phyloP scores from a whole-genome alignment of 35 echinoderm and acorn worm species.

The Ophioderma brevispina region DNA sequence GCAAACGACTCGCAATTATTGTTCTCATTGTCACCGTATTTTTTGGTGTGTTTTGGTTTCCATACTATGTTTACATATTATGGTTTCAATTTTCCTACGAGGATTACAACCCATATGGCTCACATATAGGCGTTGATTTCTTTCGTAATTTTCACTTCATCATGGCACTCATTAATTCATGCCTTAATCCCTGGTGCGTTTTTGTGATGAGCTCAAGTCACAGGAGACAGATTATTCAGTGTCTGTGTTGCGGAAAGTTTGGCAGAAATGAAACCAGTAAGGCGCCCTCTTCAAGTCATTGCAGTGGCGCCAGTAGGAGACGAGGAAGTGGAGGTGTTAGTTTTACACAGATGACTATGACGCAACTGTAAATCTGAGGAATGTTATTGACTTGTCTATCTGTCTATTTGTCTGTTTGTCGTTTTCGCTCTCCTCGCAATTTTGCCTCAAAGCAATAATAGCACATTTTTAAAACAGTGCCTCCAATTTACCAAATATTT shows the following conservation, averaged over 20 bases:
- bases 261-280: background rate
- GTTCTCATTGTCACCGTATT: conserved; percentile 73
- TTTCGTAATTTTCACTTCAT: conserved; percentile 63
- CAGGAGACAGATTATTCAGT: conserved; percentile 43
- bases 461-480: too few relatives aligned
- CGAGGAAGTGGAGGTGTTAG: background rate
- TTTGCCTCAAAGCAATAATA: too few relatives aligned
- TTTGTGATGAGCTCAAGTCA: conserved; percentile 87
- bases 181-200: conserved; percentile 78
- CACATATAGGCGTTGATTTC: background rate
- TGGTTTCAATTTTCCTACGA: conserved; percentile 52
- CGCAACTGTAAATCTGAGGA: background rate
- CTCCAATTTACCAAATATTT: too few relatives aligned
- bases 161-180: conserved; percentile 63
- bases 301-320: background rate
- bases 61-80: conserved; percentile 64
- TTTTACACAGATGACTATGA: background rate
- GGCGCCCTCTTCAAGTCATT: background rate
- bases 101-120: background rate
- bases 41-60: conserved; percentile 80
- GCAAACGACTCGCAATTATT: conserved; percentile 75
- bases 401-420: too few relatives aligned
- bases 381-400: too few relatives aligned
- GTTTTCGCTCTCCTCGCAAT: too few relatives aligned
- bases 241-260: conserved; percentile 47